Conservation (phyloP, 1,140 invertebrate species). For the Drosophila ohnishii region DNA sequence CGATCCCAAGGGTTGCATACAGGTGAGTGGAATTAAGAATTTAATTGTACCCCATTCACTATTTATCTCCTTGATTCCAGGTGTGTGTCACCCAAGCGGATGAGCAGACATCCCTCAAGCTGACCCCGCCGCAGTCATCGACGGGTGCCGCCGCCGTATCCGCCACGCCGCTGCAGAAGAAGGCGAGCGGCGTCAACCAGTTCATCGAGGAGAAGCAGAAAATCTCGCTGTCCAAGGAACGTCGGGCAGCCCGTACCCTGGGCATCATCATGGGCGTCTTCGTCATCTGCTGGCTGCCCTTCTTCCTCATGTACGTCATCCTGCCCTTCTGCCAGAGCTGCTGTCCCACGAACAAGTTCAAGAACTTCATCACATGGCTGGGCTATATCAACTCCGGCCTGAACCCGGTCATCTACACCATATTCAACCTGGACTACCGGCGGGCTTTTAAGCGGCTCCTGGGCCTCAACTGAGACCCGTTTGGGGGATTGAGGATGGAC, state of each 20-base stretch:
- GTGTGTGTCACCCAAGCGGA: constrained; percentile 65
- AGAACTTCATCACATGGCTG: constrained; percentile 97
- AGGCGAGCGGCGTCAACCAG: constrained; percentile 88
- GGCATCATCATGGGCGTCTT: constrained; percentile 98
- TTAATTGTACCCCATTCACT: background rate
- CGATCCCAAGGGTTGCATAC: constrained; percentile 72
- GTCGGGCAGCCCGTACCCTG: constrained; percentile 94
- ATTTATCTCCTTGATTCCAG: constrained; percentile 10
- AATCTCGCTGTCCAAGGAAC: constrained; percentile 95
- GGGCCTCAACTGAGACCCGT: constrained; percentile 85
- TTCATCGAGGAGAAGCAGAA: constrained; percentile 97
- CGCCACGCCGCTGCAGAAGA: constrained; percentile 64
- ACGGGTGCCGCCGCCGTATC: constrained; percentile 41
- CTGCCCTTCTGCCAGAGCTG: constrained; percentile 92
- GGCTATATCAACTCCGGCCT: constrained; percentile 99
- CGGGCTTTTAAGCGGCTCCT: constrained; percentile 95
- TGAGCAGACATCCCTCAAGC: constrained; percentile 69
- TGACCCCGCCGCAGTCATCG: constrained; percentile 73
- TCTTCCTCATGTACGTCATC: constrained; percentile 97
- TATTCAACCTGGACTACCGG: constrained; percentile 98
- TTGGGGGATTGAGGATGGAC: background rate
- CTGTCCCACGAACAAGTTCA: constrained; percentile 90
- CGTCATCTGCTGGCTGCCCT: constrained; percentile 98
- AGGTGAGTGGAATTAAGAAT: constrained; percentile 28
- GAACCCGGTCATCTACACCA: constrained; percentile 98